Percentiles rank a stretch among this genome's conserved stretches.
Conservation (phyloP, 2,113 vertebrate species). For the Enhydra lutris region DNA sequence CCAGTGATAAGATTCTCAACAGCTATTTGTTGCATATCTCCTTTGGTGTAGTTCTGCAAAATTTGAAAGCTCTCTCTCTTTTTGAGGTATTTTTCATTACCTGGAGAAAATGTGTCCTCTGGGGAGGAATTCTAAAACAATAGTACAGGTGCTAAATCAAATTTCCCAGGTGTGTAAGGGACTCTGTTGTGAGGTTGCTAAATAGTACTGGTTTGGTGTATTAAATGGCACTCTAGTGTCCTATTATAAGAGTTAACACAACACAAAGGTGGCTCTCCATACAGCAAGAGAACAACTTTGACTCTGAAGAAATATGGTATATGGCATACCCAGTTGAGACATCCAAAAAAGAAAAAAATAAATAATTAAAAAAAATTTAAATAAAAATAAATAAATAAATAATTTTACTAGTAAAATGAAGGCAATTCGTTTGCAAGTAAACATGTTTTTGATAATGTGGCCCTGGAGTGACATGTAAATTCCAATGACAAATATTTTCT, state of each 20-base stretch:
- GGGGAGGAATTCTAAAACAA: slow-evolving; percentile 68
- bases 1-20: slow-evolving; percentile 58
- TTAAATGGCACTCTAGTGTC: slow-evolving; percentile 37
- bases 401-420: slow-evolving; percentile 48
- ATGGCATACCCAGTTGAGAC: slow-evolving; percentile 19
- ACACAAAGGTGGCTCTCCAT: slow-evolving; percentile 46
- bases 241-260: slow-evolving; percentile 48
- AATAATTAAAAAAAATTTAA: too few relatives aligned
- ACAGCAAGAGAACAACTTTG: slow-evolving; percentile 28
- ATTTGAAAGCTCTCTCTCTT: slow-evolving; percentile 39
- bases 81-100: slow-evolving; percentile 58
- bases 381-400: too few relatives aligned
- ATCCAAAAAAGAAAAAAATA: not conserved
- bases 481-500: slow-evolving; percentile 54
- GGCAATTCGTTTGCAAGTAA: slow-evolving; percentile 54
- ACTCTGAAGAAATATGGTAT: slow-evolving; percentile 31
- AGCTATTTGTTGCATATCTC: slow-evolving; percentile 64
- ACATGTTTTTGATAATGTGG: slow-evolving; percentile 49
- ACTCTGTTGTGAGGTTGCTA: slow-evolving; percentile 37
- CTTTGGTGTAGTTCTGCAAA: not conserved
- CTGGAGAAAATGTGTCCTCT: slow-evolving; percentile 64
- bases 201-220: slow-evolving; percentile 1
- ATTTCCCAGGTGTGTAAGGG: slow-evolving; percentile 61
- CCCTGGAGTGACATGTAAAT: slow-evolving; percentile 50
- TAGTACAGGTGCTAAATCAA: slow-evolving; percentile 58